A percentile compares a stretch with the other conserved stretches of the same genome.
phyloP scores from a whole-genome alignment of 2,888 invertebrate species.

The Endotricha flammealis region DNA sequence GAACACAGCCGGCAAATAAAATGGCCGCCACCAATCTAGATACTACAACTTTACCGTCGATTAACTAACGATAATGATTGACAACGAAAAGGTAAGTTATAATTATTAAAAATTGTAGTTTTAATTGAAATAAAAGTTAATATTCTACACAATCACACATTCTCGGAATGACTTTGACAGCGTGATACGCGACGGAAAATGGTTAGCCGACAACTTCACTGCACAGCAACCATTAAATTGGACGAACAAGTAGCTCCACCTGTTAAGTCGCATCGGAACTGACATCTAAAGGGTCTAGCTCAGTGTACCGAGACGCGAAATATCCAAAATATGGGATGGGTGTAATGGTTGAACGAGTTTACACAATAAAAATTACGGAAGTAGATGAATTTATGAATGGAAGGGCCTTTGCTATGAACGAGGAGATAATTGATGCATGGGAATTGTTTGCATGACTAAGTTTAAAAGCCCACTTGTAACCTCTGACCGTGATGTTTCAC shows the following conservation, averaged over 20 bases:
- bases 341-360: slow-evolving; percentile 57
- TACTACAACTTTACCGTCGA: slow-evolving; percentile 55
- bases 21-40: slow-evolving; percentile 69
- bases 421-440: slow-evolving; percentile 34
- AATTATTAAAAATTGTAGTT: slow-evolving; percentile 34
- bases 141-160: slow-evolving; percentile 48
- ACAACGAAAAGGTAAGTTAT: slow-evolving; percentile 23
- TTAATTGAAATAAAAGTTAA: slow-evolving; percentile 34
- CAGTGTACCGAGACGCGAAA: slow-evolving; percentile 45
- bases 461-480: too few relatives aligned
- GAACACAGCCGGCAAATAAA: slow-evolving; percentile 76
- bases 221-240: slow-evolving; percentile 10
- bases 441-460: slow-evolving; percentile 22
- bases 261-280: slow-evolving; percentile 46
- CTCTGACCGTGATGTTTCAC: too few relatives aligned
- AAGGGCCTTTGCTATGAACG: slow-evolving; percentile 32
- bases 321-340: slow-evolving; percentile 52
- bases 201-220: slow-evolving; percentile 54
- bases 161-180: slow-evolving; percentile 57
- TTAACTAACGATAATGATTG: slow-evolving; percentile 42
- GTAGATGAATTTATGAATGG: slow-evolving; percentile 37
- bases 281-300: slow-evolving; percentile 32
- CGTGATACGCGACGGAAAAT: slow-evolving; percentile 46
- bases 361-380: slow-evolving; percentile 59
- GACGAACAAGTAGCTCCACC: slow-evolving; percentile 63